These are phyloP conservation scores for Catharus minimus DNA, from an alignment of 2,113 vertebrate species.

Conservation along the genomic window DNA sequence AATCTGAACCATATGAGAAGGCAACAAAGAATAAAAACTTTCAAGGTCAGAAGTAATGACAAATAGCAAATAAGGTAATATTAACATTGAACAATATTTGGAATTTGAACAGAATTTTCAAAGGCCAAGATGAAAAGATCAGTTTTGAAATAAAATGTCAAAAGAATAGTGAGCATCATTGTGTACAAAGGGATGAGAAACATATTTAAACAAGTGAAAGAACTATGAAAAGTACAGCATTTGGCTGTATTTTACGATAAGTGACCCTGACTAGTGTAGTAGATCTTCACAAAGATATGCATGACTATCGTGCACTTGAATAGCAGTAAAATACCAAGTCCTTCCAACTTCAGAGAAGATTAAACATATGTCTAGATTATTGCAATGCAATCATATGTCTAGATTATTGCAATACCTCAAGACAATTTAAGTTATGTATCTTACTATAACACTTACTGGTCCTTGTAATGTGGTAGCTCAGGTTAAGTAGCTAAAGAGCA, in stretches of 20 bases:
- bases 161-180: neutral
- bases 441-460: neutral
- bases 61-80: neutral
- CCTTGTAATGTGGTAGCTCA: neutral
- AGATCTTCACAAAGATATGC: neutral
- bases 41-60: neutral
- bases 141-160: neutral
- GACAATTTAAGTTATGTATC: neutral
- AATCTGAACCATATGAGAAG: neutral
- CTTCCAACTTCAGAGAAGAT: neutral
- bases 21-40: neutral
- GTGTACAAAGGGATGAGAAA: neutral
- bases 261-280: neutral
- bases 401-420: neutral
- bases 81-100: neutral
- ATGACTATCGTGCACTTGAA: accelerated
- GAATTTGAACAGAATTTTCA: neutral
- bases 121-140: neutral
- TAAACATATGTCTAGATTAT: neutral
- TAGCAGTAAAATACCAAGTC: neutral
- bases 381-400: neutral
- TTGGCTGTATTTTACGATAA: neutral
- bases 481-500: neutral
- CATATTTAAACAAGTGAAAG: neutral
- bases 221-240: neutral